Base-by-base conservation (phyloP, 2,888 invertebrate genomes). In the Stenchaetothrips biformis region DNA sequence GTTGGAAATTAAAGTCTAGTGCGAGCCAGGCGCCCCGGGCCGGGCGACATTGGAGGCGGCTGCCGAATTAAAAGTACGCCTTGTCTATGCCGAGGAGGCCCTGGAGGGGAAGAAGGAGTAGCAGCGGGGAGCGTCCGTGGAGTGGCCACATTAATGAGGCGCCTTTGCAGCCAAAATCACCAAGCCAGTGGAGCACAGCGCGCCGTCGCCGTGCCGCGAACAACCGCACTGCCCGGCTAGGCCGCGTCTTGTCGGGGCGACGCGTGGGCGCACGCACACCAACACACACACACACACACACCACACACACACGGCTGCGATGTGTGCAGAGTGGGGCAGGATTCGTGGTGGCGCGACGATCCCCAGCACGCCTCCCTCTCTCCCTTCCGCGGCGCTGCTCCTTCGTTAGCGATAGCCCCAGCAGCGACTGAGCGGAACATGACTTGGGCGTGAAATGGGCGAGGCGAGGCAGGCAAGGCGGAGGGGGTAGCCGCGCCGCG, bases 401-500 rank as follows among this genome's bases (percentile, higher is more conserved):
- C 67, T 74, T 74, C 67, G 67, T 74, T 74, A 74, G 67, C 67
- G 67, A 74, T 74, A 21, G 67, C 67, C 67, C 67, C 59, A 18
- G 18, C 59, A 6, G 59, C 18, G 53, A 25, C 67, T 21, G 67
- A 74, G 67, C 67, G 67, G 67, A 74, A 74, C 67, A 74, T 74
- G 67, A 74, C 67, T 74, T 74, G 67, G 67, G 67, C 25, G 67
- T 74, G 67, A 74, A 74, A 74, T 21, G 67, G 67, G 25, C 67
- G 21, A 37, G 67, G 67, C 67, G 7, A 4, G 25, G 25, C 67
- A 11, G 16, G 53, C 53, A 37, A 37, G 37, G 37, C 37, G 53
- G 3, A 16, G 53, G 16, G 53, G 16, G 53, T 9, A 2, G 53
- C 16, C 9, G 4, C 53, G 53, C 53, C 13, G 13, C 18, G 13